These are phyloP conservation scores for Drosophila neotestacea DNA, from an alignment of 2,888 invertebrate genomes.

Conservation along the genomic window DNA sequence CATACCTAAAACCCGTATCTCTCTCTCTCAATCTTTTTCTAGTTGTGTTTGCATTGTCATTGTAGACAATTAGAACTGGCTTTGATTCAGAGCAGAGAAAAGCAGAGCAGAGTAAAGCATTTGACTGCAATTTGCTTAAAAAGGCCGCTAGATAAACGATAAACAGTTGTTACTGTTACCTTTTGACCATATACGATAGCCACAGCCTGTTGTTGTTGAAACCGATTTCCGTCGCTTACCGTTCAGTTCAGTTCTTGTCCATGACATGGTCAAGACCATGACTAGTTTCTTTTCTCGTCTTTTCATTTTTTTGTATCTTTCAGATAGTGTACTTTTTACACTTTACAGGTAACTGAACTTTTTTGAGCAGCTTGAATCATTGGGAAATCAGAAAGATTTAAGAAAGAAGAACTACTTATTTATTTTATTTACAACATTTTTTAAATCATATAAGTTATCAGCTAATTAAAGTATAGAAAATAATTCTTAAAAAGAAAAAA, in stretches of 20 bases:
- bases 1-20: constrained; percentile 28
- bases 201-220: constrained; percentile 19
- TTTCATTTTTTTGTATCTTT: constrained; percentile 1
- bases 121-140: constrained; percentile 67
- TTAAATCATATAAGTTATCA: no score
- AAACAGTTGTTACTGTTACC: constrained; percentile 62
- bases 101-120: constrained; percentile 40
- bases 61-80: constrained; percentile 65
- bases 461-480: no score
- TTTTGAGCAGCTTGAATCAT: background rate
- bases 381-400: background rate
- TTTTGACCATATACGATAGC: constrained; percentile 52
- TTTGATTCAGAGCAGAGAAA: constrained; percentile 31
- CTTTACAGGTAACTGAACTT: constrained; percentile 2
- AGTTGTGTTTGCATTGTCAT: constrained; percentile 68
- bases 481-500: no score
- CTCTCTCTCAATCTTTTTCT: background rate
- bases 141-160: constrained; percentile 72
- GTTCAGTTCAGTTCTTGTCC: constrained; percentile 47
- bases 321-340: constrained; percentile 12
- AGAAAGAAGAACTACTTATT: background rate
- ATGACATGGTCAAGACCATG: constrained; percentile 61
- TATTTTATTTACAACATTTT: no score
- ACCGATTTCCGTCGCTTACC: constrained; percentile 51
- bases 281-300: constrained; percentile 49